Evolutionary conservation across 2,888 invertebrate genomes (phyloP), one percentile per base, ranked within the genome.

Genomic region (Drosophila rellima): DNA sequence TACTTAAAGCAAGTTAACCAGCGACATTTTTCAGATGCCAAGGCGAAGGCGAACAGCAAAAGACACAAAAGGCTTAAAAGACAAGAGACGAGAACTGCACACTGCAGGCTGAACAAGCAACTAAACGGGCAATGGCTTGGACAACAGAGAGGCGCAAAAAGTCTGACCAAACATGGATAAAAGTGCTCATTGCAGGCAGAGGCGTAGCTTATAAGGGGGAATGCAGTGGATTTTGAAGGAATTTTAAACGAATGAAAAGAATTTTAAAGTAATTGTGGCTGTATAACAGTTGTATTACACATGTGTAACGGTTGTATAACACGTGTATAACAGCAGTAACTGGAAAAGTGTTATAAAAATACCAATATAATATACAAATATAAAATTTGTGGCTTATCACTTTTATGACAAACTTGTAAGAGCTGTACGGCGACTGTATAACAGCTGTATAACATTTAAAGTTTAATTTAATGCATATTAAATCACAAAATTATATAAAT

Each of bases 1-100:
- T 78, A 85, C 88, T 82, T 82, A 86, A 80, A 88, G 87, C 84
- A 84, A 88, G 87, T 88, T 86, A 84, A 77, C 84, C 81, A 78
- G 73, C 84, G 84, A 88, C 84, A 88, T 85, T 85, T 85, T 85
- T 88, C 68, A 88, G 79, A 85, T 85, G 89, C 84, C 89, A 79
- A 60, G 62, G 74, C 76, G 61, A 69, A 80, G 66, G 65, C 72
- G 63, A 70, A 51, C 72, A 68, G 70, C 72, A 68, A 74, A 62
- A 64, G 60, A 68, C 68, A 64, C 64, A 73, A 82, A 55, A 60
- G 55, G 60, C 65, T 64, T 51, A 23, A 20, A 37, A 64, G 55
- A 59, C 29, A 17, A 39, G n/a, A 56, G 51, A 52, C 18, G 37
- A 15, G 17, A 13, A 23, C 2, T 55, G 18, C 18, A 15, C 13